Evolutionary conservation across 2,888 invertebrate genomes (phyloP).

Genomic region (Entomobrya proxima): DNA sequence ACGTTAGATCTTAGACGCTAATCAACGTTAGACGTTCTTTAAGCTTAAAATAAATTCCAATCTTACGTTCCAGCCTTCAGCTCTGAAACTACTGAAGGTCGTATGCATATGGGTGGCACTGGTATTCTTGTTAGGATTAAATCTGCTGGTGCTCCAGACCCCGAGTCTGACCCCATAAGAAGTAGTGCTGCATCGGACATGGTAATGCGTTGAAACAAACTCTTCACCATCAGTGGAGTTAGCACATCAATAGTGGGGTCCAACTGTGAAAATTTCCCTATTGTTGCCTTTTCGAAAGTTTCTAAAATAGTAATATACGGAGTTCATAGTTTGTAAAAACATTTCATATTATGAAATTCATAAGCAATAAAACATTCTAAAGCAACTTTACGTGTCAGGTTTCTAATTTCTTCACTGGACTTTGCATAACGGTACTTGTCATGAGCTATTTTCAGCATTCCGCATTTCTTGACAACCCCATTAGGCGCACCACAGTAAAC

Average conservation of each 20-base stretch:
- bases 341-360: background rate
- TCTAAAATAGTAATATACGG: conserved; percentile 48
- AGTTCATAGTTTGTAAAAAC: no score
- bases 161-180: conserved; percentile 79
- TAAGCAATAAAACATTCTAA: no score
- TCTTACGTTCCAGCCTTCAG: conserved; percentile 95
- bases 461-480: conserved; percentile 94
- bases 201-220: conserved; percentile 87
- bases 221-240: conserved; percentile 82
- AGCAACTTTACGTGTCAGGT: conserved; percentile 58
- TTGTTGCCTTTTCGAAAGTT: conserved; percentile 71
- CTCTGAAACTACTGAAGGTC: conserved; percentile 97
- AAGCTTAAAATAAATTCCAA: no score
- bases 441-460: conserved; percentile 93
- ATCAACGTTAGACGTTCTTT: no score
- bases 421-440: conserved; percentile 90
- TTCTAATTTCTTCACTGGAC: conserved; percentile 79
- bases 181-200: conserved; percentile 83
- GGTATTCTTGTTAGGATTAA: conserved; percentile 93
- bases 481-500: conserved; percentile 89
- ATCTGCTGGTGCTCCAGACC: conserved; percentile 86
- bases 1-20: conserved; percentile 11
- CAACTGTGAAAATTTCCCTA: conserved; percentile 68
- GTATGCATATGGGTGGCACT: conserved; percentile 97
- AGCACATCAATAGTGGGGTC: conserved; percentile 81